Base-by-base conservation (phyloP, 2,797 vertebrate species). In the Sebastes taczanowskii region DNA sequence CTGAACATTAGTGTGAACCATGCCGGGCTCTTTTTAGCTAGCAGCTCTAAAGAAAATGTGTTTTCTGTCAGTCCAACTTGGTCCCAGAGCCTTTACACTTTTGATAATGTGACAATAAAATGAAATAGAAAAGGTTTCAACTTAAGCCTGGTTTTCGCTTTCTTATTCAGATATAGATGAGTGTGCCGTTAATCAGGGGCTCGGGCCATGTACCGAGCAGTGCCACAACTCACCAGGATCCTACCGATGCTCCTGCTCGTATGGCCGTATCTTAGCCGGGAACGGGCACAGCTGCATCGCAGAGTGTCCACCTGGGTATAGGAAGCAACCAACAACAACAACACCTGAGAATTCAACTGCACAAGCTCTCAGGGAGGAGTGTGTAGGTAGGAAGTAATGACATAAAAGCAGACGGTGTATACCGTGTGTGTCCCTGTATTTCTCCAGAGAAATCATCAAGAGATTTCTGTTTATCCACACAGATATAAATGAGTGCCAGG, bases 401-500 rank as follows among this genome's bases (percentile, higher is more conserved):
- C 2, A 7, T 38, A 11, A 9, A 38, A 27, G 22, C 23, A 13
- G 16, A 56, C 0, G 11, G 46, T 49, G 32, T 38, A 16, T 20
- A 61, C 3, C 29, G 1, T 60, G 20, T 10, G n/a, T 52, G 2
- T 52, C 5, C 6, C 2, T 9, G 25, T 60, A 34, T 42, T 65
- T 81, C 20, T 59, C 3, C 11, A 59, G 49, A 52, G 7, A 61
- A 14, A 74, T 25, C 5, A n/a, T 68, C 2, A 6, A 14, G 9
- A 20, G 2, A 29, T 38, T 38, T 42, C 29, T 65, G 7, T 20
- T 30, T 74, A 7, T 78, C n/a, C 53, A 9, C 56, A 70, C 89
- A 95, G 95, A 95, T 89, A 86, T 93, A 16, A 86, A 95, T 38
- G 94, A 95, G 77, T 95, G 94, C 66, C 75, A 86, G 46, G 82